Evolutionary conservation across 2,797 vertebrate species (phyloP), one percentile per base, ranked within the genome.

Genomic region (Orientallactaga sibirica): DNA sequence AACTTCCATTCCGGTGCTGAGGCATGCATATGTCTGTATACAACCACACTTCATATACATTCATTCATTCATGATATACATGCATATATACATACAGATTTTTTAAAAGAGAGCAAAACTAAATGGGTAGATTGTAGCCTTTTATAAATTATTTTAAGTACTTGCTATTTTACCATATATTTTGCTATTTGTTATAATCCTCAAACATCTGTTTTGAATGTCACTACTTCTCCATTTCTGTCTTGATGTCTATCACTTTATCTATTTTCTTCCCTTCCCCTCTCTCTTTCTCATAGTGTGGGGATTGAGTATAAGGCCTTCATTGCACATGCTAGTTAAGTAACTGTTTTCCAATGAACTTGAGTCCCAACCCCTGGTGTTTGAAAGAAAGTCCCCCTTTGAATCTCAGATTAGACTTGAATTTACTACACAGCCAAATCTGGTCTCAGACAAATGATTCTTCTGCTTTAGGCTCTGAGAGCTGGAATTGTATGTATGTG

Each of bases 131-230:
- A 81, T 55, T 52, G 6, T 41, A 11, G n/a, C 5, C 1, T 2
- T 62, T 88, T 12, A 27, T 3, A 52, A 95, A 74, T 2, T 70
- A 61, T 76, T 90, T 48, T 79, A 83, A 83, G 37, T n/a, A 86
- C 16, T 70, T 22, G 78, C 52, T 68, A 5, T 80, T 82, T 82
- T 58, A 74, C 1, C 27, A 1, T n/a, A 37, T 7, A 70, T 70
- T 80, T 94, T 86, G 52, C 20, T 82, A 70, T 68, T 88, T 81
- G 6, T 90, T 76, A 61, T 48, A 62, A 71, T 80, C 22, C 77
- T 37, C 24, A 18, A 88, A 10, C n/a, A 33, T 52, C 1, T 24
- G 3, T 71, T 79, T 62, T 10, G 4, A 48, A n/a, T 16, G 9
- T 73, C 27, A 37, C 33, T 29, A 15, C 10, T 61, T 37, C 10